Evolutionary conservation across 2,797 vertebrate species (phyloP).

Genomic region (Acridotheres tristis): DNA sequence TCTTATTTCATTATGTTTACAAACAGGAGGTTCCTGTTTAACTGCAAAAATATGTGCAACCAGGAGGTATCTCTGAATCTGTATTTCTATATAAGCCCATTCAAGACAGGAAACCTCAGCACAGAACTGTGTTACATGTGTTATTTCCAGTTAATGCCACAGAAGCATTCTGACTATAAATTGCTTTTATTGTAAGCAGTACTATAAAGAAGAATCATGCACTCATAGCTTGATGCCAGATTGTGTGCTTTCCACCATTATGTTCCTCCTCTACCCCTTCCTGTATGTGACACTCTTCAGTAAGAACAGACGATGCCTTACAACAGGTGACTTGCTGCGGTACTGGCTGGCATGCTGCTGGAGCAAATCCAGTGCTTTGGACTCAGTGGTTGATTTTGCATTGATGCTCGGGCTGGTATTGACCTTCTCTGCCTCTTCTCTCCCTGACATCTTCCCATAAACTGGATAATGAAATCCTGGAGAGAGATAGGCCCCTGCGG

Average conservation of each 20-base stretch:
- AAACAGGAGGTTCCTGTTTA: neutral
- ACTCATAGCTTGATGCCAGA: constrained; percentile 19
- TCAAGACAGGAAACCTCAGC: neutral
- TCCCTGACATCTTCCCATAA: constrained; percentile 95
- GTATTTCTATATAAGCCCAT: neutral
- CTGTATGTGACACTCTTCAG: neutral
- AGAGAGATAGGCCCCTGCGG: constrained; percentile 82
- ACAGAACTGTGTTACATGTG: neutral
- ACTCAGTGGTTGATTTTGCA: constrained; percentile 85
- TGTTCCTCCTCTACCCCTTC: neutral
- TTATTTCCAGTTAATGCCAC: neutral
- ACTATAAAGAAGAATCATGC: constrained; percentile 1
- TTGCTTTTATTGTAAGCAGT: neutral
- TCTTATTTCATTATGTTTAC: neutral
- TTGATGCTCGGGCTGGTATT: constrained; percentile 84
- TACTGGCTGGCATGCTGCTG: constrained; percentile 92
- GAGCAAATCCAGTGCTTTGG: constrained; percentile 90
- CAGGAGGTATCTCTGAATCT: neutral
- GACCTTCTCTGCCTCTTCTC: constrained; percentile 92
- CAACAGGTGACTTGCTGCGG: constrained; percentile 92
- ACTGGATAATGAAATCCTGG: constrained; percentile 97
- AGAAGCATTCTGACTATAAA: neutral
- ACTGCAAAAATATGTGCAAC: neutral
- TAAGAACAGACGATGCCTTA: constrained; percentile 76
- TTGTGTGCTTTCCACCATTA: neutral